These are phyloP conservation scores for Caenorhabditis sulstoni DNA, from an alignment of 2,888 invertebrate genomes.

Conservation along the genomic window DNA sequence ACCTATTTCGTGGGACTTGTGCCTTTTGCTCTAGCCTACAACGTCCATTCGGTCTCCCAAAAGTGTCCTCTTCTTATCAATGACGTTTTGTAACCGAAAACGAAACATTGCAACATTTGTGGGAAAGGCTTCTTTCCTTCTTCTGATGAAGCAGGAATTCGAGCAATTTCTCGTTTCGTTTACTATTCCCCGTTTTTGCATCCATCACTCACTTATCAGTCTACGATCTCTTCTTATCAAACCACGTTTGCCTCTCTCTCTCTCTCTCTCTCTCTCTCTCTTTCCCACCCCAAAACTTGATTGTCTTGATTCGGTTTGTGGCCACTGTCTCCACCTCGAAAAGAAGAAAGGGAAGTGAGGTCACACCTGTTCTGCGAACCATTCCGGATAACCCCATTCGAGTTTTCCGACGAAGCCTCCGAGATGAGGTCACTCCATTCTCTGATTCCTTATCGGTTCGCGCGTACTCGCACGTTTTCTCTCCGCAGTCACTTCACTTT, in stretches of 20 bases:
- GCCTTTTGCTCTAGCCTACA: slow-evolving; percentile 39
- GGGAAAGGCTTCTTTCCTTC: background rate
- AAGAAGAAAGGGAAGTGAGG: background rate
- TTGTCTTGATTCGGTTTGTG: slow-evolving; percentile 13
- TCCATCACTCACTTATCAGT: slow-evolving; percentile 22
- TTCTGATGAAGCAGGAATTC: slow-evolving; percentile 18
- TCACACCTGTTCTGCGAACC: slow-evolving; percentile 1
- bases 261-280: background rate
- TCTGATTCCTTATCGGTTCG: slow-evolving; percentile 11
- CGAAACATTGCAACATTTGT: slow-evolving; percentile 10
- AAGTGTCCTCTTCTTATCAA: slow-evolving; percentile 22
- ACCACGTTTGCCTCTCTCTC: slow-evolving; percentile 30
- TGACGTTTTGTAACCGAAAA: slow-evolving; percentile 15
- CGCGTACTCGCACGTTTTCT: background rate
- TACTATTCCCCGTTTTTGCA: slow-evolving; percentile 41
- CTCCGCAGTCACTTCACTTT: background rate
- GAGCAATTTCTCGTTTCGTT: slow-evolving; percentile 21
- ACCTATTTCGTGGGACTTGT: slow-evolving; percentile 10
- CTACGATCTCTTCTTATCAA: slow-evolving; percentile 26
- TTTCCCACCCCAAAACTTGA: background rate
- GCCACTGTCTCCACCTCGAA: background rate
- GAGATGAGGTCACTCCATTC: background rate
- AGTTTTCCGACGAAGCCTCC: background rate
- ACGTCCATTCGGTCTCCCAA: slow-evolving; percentile 14
- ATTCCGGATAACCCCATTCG: background rate